Conservation (phyloP, 2,797 vertebrate genomes). For the Ataeniobius toweri region DNA sequence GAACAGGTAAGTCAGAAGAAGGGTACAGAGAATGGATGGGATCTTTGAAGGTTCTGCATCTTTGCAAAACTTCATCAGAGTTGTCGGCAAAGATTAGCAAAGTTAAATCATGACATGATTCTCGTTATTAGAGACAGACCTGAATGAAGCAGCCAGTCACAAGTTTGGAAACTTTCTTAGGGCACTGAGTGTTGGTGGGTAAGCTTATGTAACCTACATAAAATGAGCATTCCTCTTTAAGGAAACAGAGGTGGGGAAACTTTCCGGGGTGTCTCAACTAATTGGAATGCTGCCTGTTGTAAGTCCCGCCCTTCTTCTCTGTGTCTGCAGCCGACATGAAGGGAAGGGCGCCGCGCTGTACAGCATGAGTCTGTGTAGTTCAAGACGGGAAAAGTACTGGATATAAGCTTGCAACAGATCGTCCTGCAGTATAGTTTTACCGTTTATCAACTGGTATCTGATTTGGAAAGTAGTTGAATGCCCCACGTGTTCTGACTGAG, state of each 20-base stretch:
- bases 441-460: too few species aligned
- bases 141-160: neutral
- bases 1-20: slow-evolving; percentile 24
- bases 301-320: neutral
- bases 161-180: neutral
- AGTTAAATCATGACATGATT: neutral
- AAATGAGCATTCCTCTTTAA: neutral
- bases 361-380: neutral
- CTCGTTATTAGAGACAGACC: neutral
- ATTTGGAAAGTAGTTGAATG: too few species aligned
- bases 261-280: too few species aligned
- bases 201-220: neutral
- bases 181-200: too few species aligned
- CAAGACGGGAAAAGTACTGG: neutral
- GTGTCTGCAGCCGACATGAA: neutral
- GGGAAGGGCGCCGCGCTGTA: neutral
- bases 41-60: neutral
- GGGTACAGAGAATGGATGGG: slow-evolving; percentile 2
- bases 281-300: neutral
- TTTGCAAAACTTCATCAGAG: neutral
- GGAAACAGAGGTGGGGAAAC: neutral
- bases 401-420: neutral
- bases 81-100: neutral
- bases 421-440: neutral
- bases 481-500: too few species aligned